Evolutionary conservation across 2,888 invertebrate species (phyloP), one percentile per base, ranked within the genome.

Genomic region (Ptychoptera albimana): DNA sequence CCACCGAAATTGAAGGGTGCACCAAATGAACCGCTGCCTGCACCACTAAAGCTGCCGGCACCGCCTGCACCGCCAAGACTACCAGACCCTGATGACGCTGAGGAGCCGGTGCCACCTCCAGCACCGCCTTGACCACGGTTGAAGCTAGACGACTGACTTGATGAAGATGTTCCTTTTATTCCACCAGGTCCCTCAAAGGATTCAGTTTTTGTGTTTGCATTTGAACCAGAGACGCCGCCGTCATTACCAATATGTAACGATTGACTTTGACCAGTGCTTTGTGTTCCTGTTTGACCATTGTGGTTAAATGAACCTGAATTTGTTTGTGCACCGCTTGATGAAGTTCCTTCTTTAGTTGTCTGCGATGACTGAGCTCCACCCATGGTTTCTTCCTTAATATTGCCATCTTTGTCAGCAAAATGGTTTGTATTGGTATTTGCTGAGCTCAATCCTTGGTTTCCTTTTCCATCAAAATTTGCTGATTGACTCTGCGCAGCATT

Each of bases 401-500:
- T 55, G 1, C 53, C 47, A 32, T 52, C 45, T 13, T 50, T 55
- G 1, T 46, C 50, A 31, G 49, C 45, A 0, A 49, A 52, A 11
- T 60, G 52, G 13, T 52, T 52, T 0, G 62, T 59, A 8, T 60
- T 60, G 5, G 59, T 61, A 45, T 64, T 62, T 8, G 61, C 52
- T n/a, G 55, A 54, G 30, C 57, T 51, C 0, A 61, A 60, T 48
- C 60, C 62, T 43, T 60, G 57, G 32, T 54, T 49, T 3, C 51
- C 53, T 1, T 52, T 45, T n/a, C 45, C 42, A 38, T 48, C 46
- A 37, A 61, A 64, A 48, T 64, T 63, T 0, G 63, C 51, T 0
- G 60, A 50, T 45, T 64, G 64, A 44, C 62, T 61, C 50, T 64
- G 64, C 2, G 60, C 60, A 10, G 51, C 53, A 42, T 62, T 60